Evolutionary conservation across 1,140 invertebrate species (phyloP), one percentile per base, ranked within the genome.

Genomic region (Meteorus sp.): DNA sequence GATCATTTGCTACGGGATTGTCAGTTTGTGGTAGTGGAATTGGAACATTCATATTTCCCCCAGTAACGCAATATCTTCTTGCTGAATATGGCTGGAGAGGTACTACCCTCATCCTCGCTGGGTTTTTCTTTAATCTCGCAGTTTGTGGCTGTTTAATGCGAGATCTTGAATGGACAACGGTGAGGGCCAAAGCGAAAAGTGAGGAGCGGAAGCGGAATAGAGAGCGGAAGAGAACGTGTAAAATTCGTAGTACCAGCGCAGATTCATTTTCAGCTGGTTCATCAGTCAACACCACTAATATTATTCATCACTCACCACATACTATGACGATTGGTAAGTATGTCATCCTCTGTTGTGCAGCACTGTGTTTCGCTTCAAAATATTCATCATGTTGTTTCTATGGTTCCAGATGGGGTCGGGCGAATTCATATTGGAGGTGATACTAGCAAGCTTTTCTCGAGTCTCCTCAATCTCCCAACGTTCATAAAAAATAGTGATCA

Each of bases 1-100:
- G 95, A 47, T 95, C 94, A 0, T 85, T 98, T 39, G 95, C 95
- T 0, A 98, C 94, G 0, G 95, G 95, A 0, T 82, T 98, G 19
- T 91, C 94, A 0, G 93, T 96, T 1, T 95, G 93, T 70, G 94
- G 94, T 0, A 93, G 90, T 67, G 91, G 91, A 5, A 90, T 92
- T 37, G 90, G 94, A 1, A 96, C 94, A 0, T 95, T 97, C 71
- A 86, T 97, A 48, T 95, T 96, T 75, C 90, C 93, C 1, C 94
- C 93, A 0, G 69, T 95, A n/a, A 92, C 88, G 1, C 86, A 91
- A 60, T 81, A 86, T 48, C 80, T 94, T 8, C 75, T 94, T 4
- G 84, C 85, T 20, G 85, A 90, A 59, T 95, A 93, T 71, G 89
- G 89, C 0, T 97, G 94, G 93, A 79, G 91, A 41, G 92, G 92